phyloP scores from a whole-genome alignment of 2,113 vertebrate species.

The Hippocampus abdominalis region DNA sequence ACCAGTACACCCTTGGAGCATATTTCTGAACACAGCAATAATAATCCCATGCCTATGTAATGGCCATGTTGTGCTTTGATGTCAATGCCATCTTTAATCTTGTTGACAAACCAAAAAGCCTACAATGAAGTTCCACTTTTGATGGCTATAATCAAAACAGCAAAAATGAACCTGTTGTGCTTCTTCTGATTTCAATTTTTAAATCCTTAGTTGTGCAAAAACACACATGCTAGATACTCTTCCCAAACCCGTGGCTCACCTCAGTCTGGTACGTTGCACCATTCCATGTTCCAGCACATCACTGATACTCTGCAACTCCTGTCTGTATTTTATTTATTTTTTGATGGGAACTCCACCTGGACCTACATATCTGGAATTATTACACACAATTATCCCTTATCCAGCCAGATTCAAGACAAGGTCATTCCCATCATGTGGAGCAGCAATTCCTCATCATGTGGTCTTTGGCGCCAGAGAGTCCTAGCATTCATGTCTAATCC shows the following conservation, averaged over 20 bases:
- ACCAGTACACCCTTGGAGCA: too few species aligned
- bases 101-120: too few species aligned
- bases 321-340: constrained; percentile 17
- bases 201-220: too few species aligned
- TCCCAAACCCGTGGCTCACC: neutral
- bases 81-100: too few species aligned
- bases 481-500: constrained; percentile 23
- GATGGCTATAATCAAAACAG: too few species aligned
- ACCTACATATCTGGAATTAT: constrained; percentile 18
- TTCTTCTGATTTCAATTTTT: too few species aligned
- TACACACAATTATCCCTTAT: constrained; percentile 21
- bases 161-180: too few species aligned
- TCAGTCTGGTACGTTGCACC: neutral
- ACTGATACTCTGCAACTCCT: too few species aligned
- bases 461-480: constrained; percentile 15
- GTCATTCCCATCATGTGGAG: constrained; percentile 33
- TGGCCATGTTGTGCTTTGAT: too few species aligned
- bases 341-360: constrained; percentile 8
- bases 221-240: neutral
- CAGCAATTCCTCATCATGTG: constrained; percentile 22
- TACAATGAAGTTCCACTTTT: too few species aligned
- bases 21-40: too few species aligned
- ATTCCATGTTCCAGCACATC: neutral
- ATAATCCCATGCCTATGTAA: too few species aligned
- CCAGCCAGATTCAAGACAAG: constrained; percentile 9